Evolutionary conservation across 2,888 invertebrate genomes (phyloP), one percentile per base, ranked within the genome.

Genomic region (Drosophila borealis): DNA sequence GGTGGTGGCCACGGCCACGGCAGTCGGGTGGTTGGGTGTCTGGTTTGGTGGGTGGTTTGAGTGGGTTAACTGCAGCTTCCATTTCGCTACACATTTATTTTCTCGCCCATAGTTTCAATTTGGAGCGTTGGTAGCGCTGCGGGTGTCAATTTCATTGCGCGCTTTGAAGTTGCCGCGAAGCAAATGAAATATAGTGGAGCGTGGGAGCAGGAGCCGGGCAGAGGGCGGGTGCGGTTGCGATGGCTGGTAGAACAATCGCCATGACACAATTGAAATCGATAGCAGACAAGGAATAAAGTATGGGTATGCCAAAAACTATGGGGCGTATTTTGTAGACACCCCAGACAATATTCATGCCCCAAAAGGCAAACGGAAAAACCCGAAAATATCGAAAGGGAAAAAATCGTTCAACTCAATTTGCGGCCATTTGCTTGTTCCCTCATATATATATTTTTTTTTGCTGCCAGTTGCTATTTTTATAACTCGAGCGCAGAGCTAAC

Each of bases 191-290:
- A 64, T 63, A 49, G 36, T 10, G 36, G 57, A 50, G 39, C 54
- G 17, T 6, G 17, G 17, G 19, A 9, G 42, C n/a, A 4, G 45
- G 14, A 11, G 39, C 42, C 6, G 42, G 14, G 19, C 21, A 6
- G 17, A 10, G 57, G 29, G n/a, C 6, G 13, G 10, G 44, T 21
- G 13, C 13, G 21, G 37, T 4, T 19, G 5, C 4, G 21, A 25
- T 9, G 37, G 39, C 34, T 44, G 33, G 17, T 45, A 63, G 60
- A 57, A 77, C 67, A 70, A 67, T 70, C 66, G 63, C 67, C 63
- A 54, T 74, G 70, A 68, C 88, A 85, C 85, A 86, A 86, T 81
- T 88, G 83, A 86, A 88, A 88, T 86, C 88, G 78, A 86, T 86
- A 74, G 71, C 63, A 51, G 60, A 45, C 63, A 59, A 63, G 55